These are phyloP conservation scores for Nipponia nippon DNA, from an alignment of 2,113 vertebrate species.

Conservation along the genomic window DNA sequence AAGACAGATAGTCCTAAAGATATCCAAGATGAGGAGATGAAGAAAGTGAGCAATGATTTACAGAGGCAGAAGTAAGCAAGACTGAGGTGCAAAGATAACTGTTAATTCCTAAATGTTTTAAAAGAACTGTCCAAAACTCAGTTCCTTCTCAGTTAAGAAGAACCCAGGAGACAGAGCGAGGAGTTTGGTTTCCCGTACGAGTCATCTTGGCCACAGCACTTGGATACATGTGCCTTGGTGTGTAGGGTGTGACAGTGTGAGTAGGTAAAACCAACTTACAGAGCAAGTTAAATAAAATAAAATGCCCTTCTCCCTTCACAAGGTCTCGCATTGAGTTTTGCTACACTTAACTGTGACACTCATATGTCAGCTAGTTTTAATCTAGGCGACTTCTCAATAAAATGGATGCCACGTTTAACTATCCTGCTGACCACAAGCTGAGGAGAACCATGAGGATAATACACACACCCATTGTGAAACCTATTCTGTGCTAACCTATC, in stretches of 20 bases:
- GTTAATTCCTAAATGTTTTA: neutral
- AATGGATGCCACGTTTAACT: constrained; percentile 13
- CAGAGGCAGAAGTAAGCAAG: neutral
- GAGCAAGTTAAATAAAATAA: neutral
- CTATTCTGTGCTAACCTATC: constrained; percentile 47
- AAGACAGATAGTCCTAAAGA: neutral
- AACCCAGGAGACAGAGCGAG: neutral
- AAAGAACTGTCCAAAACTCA: neutral
- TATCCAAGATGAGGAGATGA: neutral
- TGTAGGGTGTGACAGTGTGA: neutral
- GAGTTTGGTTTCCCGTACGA: neutral
- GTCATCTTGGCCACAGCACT: neutral
- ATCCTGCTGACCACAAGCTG: constrained; percentile 34
- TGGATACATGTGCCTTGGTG: neutral
- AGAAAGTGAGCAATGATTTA: neutral
- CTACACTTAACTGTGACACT: neutral
- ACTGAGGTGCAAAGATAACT: neutral
- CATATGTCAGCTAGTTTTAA: neutral
- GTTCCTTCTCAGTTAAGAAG: neutral
- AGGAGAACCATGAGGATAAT: neutral
- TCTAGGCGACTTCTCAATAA: neutral
- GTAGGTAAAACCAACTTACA: neutral
- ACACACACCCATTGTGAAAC: neutral
- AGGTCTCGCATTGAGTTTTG: neutral
- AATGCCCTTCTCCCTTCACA: neutral